Evolutionary conservation across 2,888 invertebrate genomes (phyloP), one percentile per base, ranked within the genome.

Genomic region (Lasioglossum pauxillum): DNA sequence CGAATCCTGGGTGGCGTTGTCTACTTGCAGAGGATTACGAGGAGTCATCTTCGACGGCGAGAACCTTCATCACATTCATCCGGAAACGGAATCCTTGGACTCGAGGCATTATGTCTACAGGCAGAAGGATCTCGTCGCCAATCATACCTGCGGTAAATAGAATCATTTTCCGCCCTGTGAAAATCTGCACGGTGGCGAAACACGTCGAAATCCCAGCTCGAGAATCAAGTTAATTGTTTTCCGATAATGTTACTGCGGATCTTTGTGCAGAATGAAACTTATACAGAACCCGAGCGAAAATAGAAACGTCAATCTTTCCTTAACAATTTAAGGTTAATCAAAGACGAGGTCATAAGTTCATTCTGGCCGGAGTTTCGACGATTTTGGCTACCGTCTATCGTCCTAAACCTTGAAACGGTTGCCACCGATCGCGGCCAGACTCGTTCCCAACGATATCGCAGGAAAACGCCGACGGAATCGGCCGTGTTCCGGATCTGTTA

Each of bases 41-140:
- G 98, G 98, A 12, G 96, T 98, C 85, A 96, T 98, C 87, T 98
- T 96, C 94, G 98, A 98, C 94, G 98, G 98, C 49, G 94, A 96
- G 85, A 96, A 96, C 84, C 96, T 97, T 95, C 97, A 97, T 95
- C 98, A 98, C 94, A 96, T 99, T 79, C 96, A 97, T n/a, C 93
- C 95, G 88, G 81, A 94, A 95, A 95, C 94, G 19, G 95, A 95
- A 57, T 94, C 95, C 31, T 95, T 96, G 87, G 95, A 96, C 84
- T 95, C 96, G 0, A 92, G 94, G 8, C 97, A 97, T 95, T 97
- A 96, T 94, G 89, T 97, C 35, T 97, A 97, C 95, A 97, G 96
- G 89, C 97, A 97, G 92, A 95, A 96, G 2, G 97, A 98, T 93
- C 95, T 97, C 71, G 95, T 95, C 81, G 94, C 95, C 7, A 96